phyloP scores from a whole-genome alignment of 2,113 vertebrate genomes.

The Nothocercus julius region DNA sequence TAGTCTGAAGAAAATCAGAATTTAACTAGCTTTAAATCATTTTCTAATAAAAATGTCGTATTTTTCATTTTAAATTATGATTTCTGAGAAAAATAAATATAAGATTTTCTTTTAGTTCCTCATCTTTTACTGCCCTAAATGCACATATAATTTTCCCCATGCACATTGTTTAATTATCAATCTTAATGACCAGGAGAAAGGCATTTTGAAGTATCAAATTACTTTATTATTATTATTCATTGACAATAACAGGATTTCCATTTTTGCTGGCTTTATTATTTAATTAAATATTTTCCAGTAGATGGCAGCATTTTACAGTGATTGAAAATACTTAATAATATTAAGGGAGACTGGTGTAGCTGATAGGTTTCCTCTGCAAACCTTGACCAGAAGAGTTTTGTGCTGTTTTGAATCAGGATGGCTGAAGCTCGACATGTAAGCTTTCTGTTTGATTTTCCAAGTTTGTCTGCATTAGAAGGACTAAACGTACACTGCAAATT shows the following conservation, averaged over 20 bases:
- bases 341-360: not conserved
- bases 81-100: not conserved
- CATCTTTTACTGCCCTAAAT: not conserved
- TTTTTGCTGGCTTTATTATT: not conserved
- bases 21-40: not conserved
- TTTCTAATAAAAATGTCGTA: not conserved
- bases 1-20: not conserved
- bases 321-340: not conserved
- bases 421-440: not conserved
- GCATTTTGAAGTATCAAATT: not conserved
- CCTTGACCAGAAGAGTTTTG: not conserved
- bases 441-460: not conserved
- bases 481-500: not conserved
- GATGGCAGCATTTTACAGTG: conserved; percentile 63
- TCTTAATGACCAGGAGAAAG: not conserved
- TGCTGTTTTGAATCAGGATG: not conserved
- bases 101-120: not conserved
- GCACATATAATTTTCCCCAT: not conserved
- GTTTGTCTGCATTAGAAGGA: not conserved
- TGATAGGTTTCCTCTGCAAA: not conserved
- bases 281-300: conserved; percentile 52
- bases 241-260: not conserved
- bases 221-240: not conserved
- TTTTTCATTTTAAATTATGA: not conserved
- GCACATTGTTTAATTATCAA: not conserved